Conservation (phyloP, 2,797 vertebrate genomes). For the Peromyscus aztecus region DNA sequence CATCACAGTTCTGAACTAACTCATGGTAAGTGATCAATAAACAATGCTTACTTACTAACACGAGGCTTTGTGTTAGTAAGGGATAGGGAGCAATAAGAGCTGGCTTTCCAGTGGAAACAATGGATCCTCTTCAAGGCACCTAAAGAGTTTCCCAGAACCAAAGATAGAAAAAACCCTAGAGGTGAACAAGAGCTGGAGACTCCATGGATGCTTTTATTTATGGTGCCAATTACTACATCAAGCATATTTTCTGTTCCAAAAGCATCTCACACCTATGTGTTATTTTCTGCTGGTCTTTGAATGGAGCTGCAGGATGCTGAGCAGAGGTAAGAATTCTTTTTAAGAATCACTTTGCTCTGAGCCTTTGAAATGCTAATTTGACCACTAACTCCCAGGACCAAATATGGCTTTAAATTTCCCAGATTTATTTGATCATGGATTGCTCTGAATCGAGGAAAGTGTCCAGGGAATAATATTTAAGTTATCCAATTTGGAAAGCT, state of each 20-base stretch:
- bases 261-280: conserved; percentile 39
- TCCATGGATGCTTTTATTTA: conserved; percentile 30
- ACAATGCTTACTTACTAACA: conserved; percentile 7
- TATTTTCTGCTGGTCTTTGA: conserved; percentile 48
- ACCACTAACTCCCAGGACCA: conserved; percentile 52
- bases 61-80: background rate
- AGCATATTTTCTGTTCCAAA: conserved; percentile 51
- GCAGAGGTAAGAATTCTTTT: conserved; percentile 53
- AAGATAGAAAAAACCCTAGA: background rate
- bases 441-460: conserved; percentile 6
- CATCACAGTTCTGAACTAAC: background rate
- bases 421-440: conserved; percentile 60
- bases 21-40: background rate
- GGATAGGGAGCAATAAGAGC: background rate
- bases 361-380: conserved; percentile 64
- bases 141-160: background rate
- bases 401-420: conserved; percentile 55
- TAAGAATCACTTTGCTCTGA: conserved; percentile 57
- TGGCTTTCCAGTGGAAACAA: background rate
- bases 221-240: conserved; percentile 9
- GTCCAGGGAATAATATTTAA: conserved; percentile 45
- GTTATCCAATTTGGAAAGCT: conserved; percentile 32
- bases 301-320: conserved; percentile 17
- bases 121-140: conserved; percentile 6
- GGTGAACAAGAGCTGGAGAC: background rate